A percentile compares a stretch with the other conserved stretches of the same genome.
phyloP scores from a whole-genome alignment of 2,888 invertebrate species.

The Antheraea yamamai region DNA sequence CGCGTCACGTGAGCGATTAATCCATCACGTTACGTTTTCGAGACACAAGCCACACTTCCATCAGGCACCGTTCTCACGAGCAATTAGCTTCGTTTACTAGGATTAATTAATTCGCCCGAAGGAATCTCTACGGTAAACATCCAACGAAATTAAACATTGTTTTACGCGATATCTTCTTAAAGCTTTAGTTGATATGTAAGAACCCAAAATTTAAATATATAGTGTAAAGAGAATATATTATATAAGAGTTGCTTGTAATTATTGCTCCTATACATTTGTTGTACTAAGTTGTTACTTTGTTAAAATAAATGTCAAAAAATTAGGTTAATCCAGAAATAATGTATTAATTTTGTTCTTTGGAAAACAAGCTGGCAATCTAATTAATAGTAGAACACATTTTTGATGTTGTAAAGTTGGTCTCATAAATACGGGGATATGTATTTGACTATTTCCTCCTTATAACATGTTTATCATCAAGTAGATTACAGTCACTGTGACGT shows the following conservation, averaged over 20 bases:
- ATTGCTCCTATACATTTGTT: background rate
- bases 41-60: constrained; percentile 30
- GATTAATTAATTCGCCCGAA: constrained; percentile 59
- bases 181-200: background rate
- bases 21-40: constrained; percentile 41
- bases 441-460: background rate
- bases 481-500: too few species aligned
- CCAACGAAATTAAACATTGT: constrained; percentile 50
- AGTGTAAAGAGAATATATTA: background rate
- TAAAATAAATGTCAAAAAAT: background rate
- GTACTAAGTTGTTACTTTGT: background rate
- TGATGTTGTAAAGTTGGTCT: background rate
- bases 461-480: background rate
- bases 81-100: constrained; percentile 60
- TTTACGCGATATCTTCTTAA: constrained; percentile 26
- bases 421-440: background rate
- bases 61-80: constrained; percentile 43
- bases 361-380: background rate
- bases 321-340: background rate
- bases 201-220: background rate
- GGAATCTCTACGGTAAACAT: constrained; percentile 47
- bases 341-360: background rate
- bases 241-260: background rate
- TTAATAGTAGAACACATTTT: background rate
- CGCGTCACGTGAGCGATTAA: constrained; percentile 35